phyloP scores from a whole-genome alignment of 2,797 vertebrate genomes.

The Sternotherus odoratus region DNA sequence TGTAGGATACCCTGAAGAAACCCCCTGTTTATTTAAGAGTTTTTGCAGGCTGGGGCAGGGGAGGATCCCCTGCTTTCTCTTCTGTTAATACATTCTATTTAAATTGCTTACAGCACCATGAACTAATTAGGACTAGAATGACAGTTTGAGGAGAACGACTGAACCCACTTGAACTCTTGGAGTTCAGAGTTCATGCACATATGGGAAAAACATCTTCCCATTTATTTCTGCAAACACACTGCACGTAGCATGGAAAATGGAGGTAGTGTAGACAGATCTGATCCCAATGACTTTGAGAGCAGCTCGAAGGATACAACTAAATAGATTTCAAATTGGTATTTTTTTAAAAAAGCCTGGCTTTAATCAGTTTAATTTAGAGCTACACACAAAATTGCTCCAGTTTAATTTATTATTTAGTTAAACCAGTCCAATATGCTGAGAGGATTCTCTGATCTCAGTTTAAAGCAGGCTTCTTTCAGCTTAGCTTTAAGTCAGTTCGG shows the following conservation, averaged over 20 bases:
- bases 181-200: conserved; percentile 64
- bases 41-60: conserved; percentile 56
- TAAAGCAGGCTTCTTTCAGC: conserved; percentile 19
- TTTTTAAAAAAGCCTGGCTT: neutral
- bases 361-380: conserved; percentile 12
- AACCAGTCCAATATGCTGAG: conserved; percentile 14
- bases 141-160: conserved; percentile 67
- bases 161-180: conserved; percentile 60
- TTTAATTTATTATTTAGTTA: conserved; percentile 56
- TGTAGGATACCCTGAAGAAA: conserved; percentile 72
- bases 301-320: conserved; percentile 15
- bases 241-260: conserved; percentile 48
- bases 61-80: conserved; percentile 67
- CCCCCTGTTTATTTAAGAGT: conserved; percentile 72
- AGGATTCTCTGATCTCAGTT: conserved; percentile 23
- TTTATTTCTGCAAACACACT: conserved; percentile 64
- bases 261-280: conserved; percentile 51
- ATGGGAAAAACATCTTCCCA: conserved; percentile 65
- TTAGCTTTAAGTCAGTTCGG: conserved; percentile 17
- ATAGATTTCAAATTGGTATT: conserved; percentile 34
- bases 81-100: conserved; percentile 70
- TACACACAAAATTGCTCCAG: conserved; percentile 12
- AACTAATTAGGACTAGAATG: conserved; percentile 58
- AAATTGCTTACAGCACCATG: conserved; percentile 63
- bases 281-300: conserved; percentile 29